A percentile compares a stretch with the other conserved stretches of the same genome.
Conservation (phyloP, 1,140 invertebrate species). For the Bemisia tabaci region DNA sequence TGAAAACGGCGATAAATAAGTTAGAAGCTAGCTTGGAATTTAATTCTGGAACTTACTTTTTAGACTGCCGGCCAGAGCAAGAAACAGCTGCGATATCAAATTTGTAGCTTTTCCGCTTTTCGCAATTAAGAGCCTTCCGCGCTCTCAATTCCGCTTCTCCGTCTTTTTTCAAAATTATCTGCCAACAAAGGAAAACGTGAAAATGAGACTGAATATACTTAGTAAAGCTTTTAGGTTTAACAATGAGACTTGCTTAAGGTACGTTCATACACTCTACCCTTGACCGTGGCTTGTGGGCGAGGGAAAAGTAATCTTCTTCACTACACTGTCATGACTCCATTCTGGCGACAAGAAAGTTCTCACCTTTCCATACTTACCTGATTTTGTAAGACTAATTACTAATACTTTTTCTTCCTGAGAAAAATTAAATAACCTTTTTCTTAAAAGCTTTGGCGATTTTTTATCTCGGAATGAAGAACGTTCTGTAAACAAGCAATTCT, state of each 20-base stretch:
- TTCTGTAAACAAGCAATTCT: too few species aligned
- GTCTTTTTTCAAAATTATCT: slow-evolving; percentile 40
- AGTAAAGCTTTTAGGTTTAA: background rate
- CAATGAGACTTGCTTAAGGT: too few species aligned
- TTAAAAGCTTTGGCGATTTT: too few species aligned
- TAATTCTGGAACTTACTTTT: slow-evolving; percentile 47
- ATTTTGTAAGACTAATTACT: too few species aligned
- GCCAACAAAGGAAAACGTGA: slow-evolving; percentile 19
- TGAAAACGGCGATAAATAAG: too few species aligned
- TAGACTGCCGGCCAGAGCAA: slow-evolving; percentile 67
- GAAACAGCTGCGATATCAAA: slow-evolving; percentile 88
- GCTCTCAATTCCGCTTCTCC: slow-evolving; percentile 52
- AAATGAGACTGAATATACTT: slow-evolving; percentile 2
- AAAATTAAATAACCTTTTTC: too few species aligned
- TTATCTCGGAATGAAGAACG: too few species aligned
- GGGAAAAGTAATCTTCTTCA: background rate
- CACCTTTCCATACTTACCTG: too few species aligned
- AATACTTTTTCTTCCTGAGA: too few species aligned
- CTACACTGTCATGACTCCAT: background rate
- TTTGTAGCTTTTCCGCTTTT: slow-evolving; percentile 86
- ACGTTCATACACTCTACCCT: too few species aligned
- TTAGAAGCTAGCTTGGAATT: too few species aligned
- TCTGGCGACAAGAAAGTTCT: background rate
- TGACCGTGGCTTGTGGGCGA: too few species aligned
- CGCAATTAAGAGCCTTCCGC: slow-evolving; percentile 72